phyloP scores from a whole-genome alignment of 2,888 invertebrate species.

The Cacoxenus indagator region DNA sequence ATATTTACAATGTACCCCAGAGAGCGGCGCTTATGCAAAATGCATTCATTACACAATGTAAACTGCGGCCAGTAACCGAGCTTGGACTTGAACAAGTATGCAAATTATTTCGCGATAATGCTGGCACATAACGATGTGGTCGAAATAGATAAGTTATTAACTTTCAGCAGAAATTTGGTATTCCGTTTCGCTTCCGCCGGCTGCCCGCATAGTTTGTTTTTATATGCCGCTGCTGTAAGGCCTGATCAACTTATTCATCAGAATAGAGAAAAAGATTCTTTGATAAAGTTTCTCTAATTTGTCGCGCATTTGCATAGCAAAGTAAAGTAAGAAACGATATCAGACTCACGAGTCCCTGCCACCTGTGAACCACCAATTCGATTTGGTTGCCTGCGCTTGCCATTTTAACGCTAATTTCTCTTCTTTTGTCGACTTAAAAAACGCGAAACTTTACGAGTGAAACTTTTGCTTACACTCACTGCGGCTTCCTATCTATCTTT shows the following conservation, averaged over 20 bases:
- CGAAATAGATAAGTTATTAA: too few relatives aligned
- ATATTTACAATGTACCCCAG: slow-evolving; percentile 9
- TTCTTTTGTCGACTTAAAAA: slow-evolving; percentile 61
- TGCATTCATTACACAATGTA: slow-evolving; percentile 2
- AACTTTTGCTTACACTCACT: neutral
- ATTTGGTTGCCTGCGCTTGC: neutral
- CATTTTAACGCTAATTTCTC: slow-evolving; percentile 51
- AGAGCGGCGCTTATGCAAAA: slow-evolving; percentile 8
- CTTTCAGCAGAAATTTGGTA: too few relatives aligned
- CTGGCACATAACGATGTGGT: too few relatives aligned
- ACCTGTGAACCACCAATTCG: neutral
- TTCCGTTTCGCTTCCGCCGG: too few relatives aligned
- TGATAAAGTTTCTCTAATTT: slow-evolving; percentile 22
- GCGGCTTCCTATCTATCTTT: slow-evolving; percentile 16
- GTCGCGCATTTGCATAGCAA: slow-evolving; percentile 30
- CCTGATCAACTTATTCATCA: neutral
- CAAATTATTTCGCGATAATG: neutral
- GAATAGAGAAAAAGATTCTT: too few relatives aligned
- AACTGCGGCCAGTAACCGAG: neutral
- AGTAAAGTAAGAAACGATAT: slow-evolving; percentile 20
- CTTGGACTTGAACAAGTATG: neutral
- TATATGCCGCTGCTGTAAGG: neutral
- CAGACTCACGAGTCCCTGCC: neutral
- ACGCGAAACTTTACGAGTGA: slow-evolving; percentile 28
- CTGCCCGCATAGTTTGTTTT: neutral